Percentiles rank a stretch among this genome's conserved stretches.
phyloP scores from a whole-genome alignment of 2,888 invertebrate species.

The Nomada goodeniana region DNA sequence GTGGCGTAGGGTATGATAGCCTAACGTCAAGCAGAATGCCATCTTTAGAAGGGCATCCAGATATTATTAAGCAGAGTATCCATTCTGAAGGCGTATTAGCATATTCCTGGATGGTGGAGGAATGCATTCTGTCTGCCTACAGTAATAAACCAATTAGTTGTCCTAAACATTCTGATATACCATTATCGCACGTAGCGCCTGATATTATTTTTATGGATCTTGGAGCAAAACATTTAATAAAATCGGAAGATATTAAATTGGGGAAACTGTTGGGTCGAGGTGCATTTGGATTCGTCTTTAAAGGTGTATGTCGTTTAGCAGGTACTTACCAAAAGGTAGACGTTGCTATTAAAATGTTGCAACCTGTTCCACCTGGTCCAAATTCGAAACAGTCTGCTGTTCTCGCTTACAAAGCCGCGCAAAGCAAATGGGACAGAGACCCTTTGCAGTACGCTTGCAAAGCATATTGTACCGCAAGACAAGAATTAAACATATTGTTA shows the following conservation, averaged over 20 bases:
- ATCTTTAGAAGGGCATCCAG: constrained; percentile 91
- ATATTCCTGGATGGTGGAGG: constrained; percentile 97
- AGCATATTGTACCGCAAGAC: constrained; percentile 98
- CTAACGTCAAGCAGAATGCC: constrained; percentile 92
- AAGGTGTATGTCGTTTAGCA: constrained; percentile 89
- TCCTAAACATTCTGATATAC: constrained; percentile 91
- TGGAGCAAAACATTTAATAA: constrained; percentile 92
- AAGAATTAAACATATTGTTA: constrained; percentile 95
- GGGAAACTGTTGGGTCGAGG: constrained; percentile 95
- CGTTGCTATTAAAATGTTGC: constrained; percentile 98
- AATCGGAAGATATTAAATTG: constrained; percentile 92
- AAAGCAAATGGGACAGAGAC: constrained; percentile 97
- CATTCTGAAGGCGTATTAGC: constrained; percentile 80
- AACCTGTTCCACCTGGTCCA: constrained; percentile 95
- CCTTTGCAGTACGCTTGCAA: constrained; percentile 96
- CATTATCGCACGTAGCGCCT: constrained; percentile 93
- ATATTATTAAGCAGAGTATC: constrained; percentile 82
- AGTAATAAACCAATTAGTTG: constrained; percentile 90
- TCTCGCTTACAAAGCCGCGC: constrained; percentile 87
- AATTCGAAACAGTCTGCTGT: constrained; percentile 88
- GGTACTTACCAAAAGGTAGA: constrained; percentile 87
- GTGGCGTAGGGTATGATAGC: constrained; percentile 92
- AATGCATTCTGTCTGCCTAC: constrained; percentile 96
- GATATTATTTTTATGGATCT: constrained; percentile 97
- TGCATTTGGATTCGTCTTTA: constrained; percentile 98